Base-by-base conservation (phyloP, 2,888 invertebrate species). In the Caradrina kadenii region DNA sequence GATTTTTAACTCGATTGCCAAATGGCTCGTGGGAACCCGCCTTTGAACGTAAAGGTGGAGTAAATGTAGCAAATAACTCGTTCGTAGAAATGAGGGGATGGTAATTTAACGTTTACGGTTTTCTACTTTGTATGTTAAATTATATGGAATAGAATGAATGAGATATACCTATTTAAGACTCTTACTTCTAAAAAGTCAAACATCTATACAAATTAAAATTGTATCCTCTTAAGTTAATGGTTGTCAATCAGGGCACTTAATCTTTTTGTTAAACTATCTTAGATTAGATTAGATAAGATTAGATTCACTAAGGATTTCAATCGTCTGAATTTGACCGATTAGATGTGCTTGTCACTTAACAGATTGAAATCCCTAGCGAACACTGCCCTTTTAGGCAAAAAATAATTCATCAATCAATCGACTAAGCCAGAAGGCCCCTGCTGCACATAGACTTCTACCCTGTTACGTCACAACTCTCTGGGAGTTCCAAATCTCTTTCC, bases 331-430 rank as follows among this genome's bases (percentile, higher is more conserved):
- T 53, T 17, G 19, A 54, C 50, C 56, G 50, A 49, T 56, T 56
- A 49, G 17, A 39, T 55, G 45, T 63, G 21, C 19, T 42, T 45
- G 49, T 52, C 69, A 63, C 50, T 60, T 74, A 52, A 52, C 52
- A 67, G 67, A 74, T 67, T 73, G 55, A 52, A 61, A 35, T 22
- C 42, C 26, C 39, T 22, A 11, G 45, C 50, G 74, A 61, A 73
- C 60, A 52, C 67, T 60, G 45, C 55, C 67, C 52, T 31, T 42
- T 56, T 61, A 53, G 56, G 19, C 39, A 61, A 73, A 74, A 72
- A 73, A 67, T 52, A 54, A 74, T 74, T 60, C 64, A 76, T 76
- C 61, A 76, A 75, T 76, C 63, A 67, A 74, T 74, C 26, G 42
- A 61, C 19, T 68, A 52, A 58, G 48, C 48, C 42, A 48, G 35